A percentile compares a stretch with the other conserved stretches of the same genome.
These are phyloP conservation scores for Corythaeola cristata DNA, from an alignment of 2,113 vertebrate genomes.

Conservation along the genomic window DNA sequence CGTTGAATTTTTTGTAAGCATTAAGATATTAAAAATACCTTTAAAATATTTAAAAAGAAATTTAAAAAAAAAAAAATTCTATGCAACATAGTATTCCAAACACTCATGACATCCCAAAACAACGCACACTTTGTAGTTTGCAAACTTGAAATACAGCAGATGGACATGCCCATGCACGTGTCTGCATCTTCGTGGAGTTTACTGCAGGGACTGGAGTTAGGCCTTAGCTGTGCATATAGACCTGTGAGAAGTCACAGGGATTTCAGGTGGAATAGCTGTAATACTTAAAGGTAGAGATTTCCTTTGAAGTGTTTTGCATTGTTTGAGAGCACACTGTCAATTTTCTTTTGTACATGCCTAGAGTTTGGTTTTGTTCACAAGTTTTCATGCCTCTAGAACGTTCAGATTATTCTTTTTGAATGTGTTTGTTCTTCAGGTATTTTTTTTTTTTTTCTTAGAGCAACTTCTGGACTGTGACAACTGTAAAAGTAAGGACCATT, in stretches of 20 bases:
- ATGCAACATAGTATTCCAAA: neutral
- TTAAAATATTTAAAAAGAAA: neutral
- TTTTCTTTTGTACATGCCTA: accelerated
- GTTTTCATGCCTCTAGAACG: neutral
- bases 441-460: neutral
- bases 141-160: neutral
- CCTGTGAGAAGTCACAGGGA: neutral
- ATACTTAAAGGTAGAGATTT: neutral
- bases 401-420: neutral
- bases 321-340: neutral
- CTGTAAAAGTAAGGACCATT: neutral
- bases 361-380: neutral
- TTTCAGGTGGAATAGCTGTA: neutral
- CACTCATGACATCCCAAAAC: neutral
- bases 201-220: neutral
- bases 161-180: accelerated
- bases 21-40: neutral
- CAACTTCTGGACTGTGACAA: neutral
- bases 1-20: neutral
- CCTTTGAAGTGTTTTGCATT: neutral
- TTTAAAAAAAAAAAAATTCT: neutral
- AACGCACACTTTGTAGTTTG: accelerated
- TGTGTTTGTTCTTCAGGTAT: neutral
- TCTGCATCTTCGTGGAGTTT: neutral
- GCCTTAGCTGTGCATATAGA: neutral